Evolutionary conservation across 2,888 invertebrate genomes (phyloP).

Genomic region (Antitype chi): DNA sequence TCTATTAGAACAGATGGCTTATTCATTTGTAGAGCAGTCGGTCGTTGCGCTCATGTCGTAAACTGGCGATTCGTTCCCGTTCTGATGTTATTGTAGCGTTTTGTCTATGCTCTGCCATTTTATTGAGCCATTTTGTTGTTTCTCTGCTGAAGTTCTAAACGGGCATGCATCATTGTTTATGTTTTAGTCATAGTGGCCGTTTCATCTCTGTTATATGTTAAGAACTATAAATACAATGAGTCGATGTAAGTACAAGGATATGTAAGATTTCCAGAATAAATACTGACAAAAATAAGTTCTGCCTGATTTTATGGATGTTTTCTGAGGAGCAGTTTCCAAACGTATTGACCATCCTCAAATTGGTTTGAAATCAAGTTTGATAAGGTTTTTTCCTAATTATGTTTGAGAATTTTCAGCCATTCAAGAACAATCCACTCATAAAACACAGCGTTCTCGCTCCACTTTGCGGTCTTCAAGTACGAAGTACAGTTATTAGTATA

Average conservation of each 20-base stretch:
- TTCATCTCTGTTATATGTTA: constrained; percentile 43
- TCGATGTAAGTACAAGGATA: neutral
- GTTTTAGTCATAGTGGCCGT: constrained; percentile 60
- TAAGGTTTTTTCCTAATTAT: neutral
- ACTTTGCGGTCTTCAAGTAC: neutral
- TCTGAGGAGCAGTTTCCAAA: neutral
- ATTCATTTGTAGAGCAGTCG: constrained; percentile 91
- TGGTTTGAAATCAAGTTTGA: neutral
- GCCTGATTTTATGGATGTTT: neutral
- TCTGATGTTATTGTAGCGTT: constrained; percentile 90
- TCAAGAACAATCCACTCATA: neutral
- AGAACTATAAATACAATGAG: constrained; percentile 11
- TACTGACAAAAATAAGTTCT: neutral
- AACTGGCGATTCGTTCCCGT: constrained; percentile 90
- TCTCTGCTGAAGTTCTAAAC: constrained; percentile 80
- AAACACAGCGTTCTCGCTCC: neutral
- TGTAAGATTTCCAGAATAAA: neutral
- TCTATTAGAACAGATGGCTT: constrained; percentile 91
- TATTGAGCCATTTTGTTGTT: constrained; percentile 89
- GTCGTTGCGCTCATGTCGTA: constrained; percentile 89
- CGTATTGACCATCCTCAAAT: neutral
- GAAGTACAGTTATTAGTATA: neutral
- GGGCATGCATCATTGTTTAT: constrained; percentile 80
- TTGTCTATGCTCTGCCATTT: constrained; percentile 90
- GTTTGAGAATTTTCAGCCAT: neutral